Percentiles rank a stretch among this genome's conserved stretches.
Evolutionary conservation across 1,140 invertebrate genomes (phyloP).

Genomic region (Orchesella cincta): DNA sequence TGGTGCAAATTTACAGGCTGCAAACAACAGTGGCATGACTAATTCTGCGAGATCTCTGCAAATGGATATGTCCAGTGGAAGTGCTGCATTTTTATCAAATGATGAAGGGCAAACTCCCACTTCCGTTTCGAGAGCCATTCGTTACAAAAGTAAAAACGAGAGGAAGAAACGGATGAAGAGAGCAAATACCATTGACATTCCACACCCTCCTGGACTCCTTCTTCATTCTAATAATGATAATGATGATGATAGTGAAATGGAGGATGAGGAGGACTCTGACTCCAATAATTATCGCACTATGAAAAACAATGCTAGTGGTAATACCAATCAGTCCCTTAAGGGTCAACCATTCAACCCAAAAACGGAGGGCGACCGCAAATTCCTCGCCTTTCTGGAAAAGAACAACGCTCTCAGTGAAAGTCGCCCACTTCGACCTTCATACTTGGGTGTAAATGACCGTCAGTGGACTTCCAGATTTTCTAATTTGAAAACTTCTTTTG

Average conservation of each 20-base stretch:
- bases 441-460: constrained; percentile 54
- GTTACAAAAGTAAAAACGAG: constrained; percentile 52
- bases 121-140: constrained; percentile 31
- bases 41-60: background rate
- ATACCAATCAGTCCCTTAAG: constrained; percentile 57
- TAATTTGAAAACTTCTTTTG: constrained; percentile 82
- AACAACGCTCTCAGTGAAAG: constrained; percentile 56
- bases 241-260: constrained; percentile 54
- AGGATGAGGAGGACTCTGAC: constrained; percentile 35
- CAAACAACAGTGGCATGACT: background rate
- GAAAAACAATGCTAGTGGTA: background rate
- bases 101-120: constrained; percentile 2
- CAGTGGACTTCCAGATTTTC: constrained; percentile 80
- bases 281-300: background rate
- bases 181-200: constrained; percentile 84
- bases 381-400: constrained; percentile 77
- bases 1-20: background rate
- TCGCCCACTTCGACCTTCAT: constrained; percentile 48
- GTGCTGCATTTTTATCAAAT: background rate
- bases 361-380: constrained; percentile 81
- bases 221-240: constrained; percentile 59
- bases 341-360: constrained; percentile 71
- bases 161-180: constrained; percentile 79
- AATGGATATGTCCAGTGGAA: background rate
- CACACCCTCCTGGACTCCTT: constrained; percentile 66